Base-by-base conservation (phyloP, 2,888 invertebrate genomes). In the Drosophila paramelanica region DNA sequence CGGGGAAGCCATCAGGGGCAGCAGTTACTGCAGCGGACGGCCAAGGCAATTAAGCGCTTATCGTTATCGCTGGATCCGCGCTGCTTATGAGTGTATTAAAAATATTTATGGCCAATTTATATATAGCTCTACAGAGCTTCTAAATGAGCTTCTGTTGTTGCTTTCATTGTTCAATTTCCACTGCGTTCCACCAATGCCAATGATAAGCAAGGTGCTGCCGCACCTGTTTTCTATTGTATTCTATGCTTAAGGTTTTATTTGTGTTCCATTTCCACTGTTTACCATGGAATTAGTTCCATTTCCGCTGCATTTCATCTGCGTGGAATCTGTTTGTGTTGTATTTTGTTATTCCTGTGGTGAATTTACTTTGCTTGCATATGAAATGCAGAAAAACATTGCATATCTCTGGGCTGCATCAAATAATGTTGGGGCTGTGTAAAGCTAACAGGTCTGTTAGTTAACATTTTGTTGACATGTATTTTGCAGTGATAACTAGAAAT, bases 61-160 rank as follows among this genome's bases (percentile, higher is more conserved):
- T 73, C 64, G 64, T 64, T 68, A 62, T 59, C 58, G 31, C 27
- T 33, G 47, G 45, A 65, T 53, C 23, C 39, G 58, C 20, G 33
- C 31, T 31, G 17, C 7, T 41, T 10, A 3, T 27, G 27, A 33
- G 33, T 11, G 36, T 27, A 55, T 27, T 36, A 41, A 8, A 47
- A 38, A 4, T 64, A 52, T 59, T 68, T 56, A 64, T 42, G 45
- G 41, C 20, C 14, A n/a, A 17, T 50, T 70, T 57, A 57, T 53
- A 39, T 25, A 14, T n/a, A n/a, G n/a, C n/a, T 23, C 33, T 11
- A 13, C 3, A 7, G 7, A 13, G n/a, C 31, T 13, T 36, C 4
- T 17, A 11, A 49, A 47, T 27, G 23, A 23, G 36, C 45, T n/a
- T 25, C 13, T 10, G 33, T 8, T 50, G 14, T 7, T 25, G 20